A percentile compares a stretch with the other conserved stretches of the same genome.
phyloP scores from a whole-genome alignment of 2,797 vertebrate species.

The Parauchenoglanis punctatus region DNA sequence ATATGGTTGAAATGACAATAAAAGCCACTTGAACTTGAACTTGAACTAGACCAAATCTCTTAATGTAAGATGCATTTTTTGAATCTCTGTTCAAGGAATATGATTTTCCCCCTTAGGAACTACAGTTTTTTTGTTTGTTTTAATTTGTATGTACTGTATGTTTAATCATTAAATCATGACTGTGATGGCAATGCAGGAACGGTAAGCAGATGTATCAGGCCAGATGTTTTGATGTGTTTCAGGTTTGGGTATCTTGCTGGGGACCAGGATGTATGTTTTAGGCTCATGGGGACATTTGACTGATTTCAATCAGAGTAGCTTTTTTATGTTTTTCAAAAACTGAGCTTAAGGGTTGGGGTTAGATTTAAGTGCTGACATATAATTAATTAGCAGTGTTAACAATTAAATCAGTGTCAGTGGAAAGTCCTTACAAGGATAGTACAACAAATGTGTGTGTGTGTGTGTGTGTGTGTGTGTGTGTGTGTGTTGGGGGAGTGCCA shows the following conservation, averaged over 20 bases:
- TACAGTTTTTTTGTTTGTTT: neutral
- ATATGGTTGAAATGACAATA: too few species aligned
- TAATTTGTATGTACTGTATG: neutral
- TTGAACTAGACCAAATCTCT: neutral
- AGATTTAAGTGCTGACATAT: neutral
- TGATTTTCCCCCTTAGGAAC: neutral
- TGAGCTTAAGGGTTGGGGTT: neutral
- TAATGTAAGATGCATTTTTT: neutral
- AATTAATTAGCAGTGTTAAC: neutral
- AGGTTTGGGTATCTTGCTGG: neutral
- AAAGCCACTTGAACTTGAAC: too few species aligned
- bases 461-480: neutral
- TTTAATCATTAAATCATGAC: neutral
- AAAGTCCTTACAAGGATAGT: neutral
- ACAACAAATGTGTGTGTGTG: neutral
- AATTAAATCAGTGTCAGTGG: neutral
- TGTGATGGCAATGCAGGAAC: neutral
- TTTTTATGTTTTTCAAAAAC: neutral
- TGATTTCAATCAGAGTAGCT: neutral
- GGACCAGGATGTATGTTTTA: neutral
- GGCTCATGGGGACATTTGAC: neutral
- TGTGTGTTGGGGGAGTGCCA: neutral
- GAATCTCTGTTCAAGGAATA: neutral
- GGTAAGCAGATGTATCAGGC: neutral
- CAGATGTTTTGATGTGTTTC: neutral